Percentiles rank a stretch among this genome's conserved stretches.
Conservation (phyloP, 2,888 invertebrate species). For the Eupeodes latifasciatus region DNA sequence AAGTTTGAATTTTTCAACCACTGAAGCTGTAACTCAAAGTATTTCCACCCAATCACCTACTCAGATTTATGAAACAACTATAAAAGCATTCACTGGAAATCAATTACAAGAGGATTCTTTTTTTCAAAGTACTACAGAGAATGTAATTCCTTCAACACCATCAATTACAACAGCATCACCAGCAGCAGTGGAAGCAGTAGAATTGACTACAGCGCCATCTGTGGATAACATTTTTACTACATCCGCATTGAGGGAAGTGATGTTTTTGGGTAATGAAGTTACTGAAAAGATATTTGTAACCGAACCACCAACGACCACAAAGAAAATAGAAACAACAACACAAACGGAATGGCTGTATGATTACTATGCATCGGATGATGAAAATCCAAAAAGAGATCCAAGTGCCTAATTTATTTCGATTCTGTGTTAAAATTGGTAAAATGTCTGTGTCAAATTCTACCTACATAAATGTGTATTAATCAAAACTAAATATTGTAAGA, state of each 20-base stretch:
- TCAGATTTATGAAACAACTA: slow-evolving; percentile 33
- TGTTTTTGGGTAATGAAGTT: background rate
- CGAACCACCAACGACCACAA: slow-evolving; percentile 18
- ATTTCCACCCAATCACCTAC: slow-evolving; percentile 27
- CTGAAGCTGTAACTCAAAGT: background rate
- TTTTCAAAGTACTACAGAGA: background rate
- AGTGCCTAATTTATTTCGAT: background rate
- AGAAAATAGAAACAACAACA: slow-evolving; percentile 28
- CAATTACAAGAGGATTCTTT: background rate
- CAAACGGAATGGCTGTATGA: slow-evolving; percentile 68
- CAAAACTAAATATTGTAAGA: background rate
- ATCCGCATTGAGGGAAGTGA: background rate
- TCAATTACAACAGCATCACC: background rate
- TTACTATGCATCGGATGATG: slow-evolving; percentile 66
- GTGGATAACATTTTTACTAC: slow-evolving; percentile 1
- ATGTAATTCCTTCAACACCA: background rate
- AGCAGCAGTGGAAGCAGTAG: slow-evolving; percentile 1
- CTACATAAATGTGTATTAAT: background rate
- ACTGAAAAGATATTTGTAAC: background rate
- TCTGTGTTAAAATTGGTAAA: background rate
- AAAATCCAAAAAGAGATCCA: slow-evolving; percentile 28
- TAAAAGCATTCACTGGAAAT: background rate
- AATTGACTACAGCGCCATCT: background rate
- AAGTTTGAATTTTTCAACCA: background rate
- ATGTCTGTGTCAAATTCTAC: background rate